A percentile compares a stretch with the other conserved stretches of the same genome.
Conservation (phyloP, 2,113 vertebrate genomes). For the Myrmecobius fasciatus region DNA sequence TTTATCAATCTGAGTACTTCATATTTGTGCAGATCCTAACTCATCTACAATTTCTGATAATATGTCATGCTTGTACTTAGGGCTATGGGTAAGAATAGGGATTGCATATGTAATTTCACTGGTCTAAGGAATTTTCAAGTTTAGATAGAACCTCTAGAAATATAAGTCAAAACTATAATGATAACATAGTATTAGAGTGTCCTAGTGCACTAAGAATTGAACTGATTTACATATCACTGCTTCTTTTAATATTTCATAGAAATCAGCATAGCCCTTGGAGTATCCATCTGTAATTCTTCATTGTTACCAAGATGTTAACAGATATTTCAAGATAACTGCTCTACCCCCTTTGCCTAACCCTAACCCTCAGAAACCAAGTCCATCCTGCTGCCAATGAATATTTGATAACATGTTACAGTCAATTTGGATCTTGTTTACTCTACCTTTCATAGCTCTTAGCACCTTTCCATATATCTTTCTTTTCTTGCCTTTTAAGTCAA, state of each 20-base stretch:
- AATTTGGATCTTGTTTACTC: neutral
- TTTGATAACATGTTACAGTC: neutral
- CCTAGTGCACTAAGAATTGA: neutral
- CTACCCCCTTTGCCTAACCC: neutral
- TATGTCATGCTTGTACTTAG: neutral
- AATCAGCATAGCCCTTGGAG: neutral
- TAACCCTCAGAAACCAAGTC: neutral
- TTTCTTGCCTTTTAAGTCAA: neutral
- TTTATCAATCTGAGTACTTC: neutral
- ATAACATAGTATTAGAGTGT: neutral
- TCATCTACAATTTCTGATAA: neutral
- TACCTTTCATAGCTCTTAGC: neutral
- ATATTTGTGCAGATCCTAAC: neutral
- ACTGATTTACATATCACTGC: neutral
- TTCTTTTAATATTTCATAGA: neutral
- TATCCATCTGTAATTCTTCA: neutral
- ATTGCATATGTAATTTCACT: neutral
- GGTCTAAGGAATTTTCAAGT: neutral
- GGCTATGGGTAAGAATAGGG: neutral
- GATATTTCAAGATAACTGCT: neutral
- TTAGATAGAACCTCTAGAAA: neutral
- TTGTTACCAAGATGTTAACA: neutral
- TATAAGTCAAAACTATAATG: neutral
- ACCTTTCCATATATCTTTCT: neutral
- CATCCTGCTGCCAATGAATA: neutral